Evolutionary conservation across 2,888 invertebrate species (phyloP), one percentile per base, ranked within the genome.

Genomic region (Colostygia pectinataria): DNA sequence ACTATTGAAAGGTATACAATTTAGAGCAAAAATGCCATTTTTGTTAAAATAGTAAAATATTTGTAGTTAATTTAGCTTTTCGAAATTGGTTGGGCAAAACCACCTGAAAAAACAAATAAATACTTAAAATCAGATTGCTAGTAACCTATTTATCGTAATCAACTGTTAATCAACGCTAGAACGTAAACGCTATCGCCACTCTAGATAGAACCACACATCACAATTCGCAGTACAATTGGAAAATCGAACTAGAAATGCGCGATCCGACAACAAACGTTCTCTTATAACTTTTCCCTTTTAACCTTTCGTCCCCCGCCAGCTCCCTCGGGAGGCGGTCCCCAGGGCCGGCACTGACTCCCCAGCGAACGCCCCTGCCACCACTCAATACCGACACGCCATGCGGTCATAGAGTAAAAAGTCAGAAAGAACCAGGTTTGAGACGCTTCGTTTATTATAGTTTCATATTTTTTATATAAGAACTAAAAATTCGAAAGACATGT

Each of bases 281-380:
- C 86, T 89, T 89, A 87, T 88, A 88, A 89, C 88, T 89, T 89
- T 88, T 88, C 87, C 89, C 89, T 89, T 89, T 89, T 88, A 89
- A 88, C 89, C 89, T 89, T 89, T 86, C 83, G 77, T 74, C 77
- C 76, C 71, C 70, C 72, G 65, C 63, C 55, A 56, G 54, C 55
- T 86, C 89, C 87, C 87, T 74, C 76, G 90, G 90, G 90, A 89
- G 91, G 90, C 90, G 90, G 89, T 90, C 91, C 88, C 90, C 79
- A 53, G 91, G 87, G 90, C 80, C 80, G 81, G 80, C 69, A 79
- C 74, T 68, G 83, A 82, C 82, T 80, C 86, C 85, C 82, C 71
- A 59, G 68, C 72, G 74, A 69, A 73, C 78, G 70, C 74, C 77
- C 76, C 74, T 75, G 79, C 84, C 86, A 82, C 87, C 88, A 90